Evolutionary conservation across 2,797 vertebrate genomes (phyloP).

Genomic region (Alca torda): DNA sequence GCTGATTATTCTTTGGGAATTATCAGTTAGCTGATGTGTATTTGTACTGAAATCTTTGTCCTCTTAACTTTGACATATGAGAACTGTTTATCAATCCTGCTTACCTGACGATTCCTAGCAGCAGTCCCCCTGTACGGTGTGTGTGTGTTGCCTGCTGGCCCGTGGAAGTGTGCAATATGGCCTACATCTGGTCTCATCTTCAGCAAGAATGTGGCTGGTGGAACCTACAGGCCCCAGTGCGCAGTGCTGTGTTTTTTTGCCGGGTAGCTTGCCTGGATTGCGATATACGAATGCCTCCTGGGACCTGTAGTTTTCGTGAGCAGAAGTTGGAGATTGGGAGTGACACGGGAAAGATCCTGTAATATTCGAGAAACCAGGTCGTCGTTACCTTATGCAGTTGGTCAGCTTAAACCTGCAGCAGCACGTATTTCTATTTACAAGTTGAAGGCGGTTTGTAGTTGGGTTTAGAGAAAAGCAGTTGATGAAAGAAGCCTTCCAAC

Average conservation of each 20-base stretch:
- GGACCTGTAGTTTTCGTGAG: constrained; percentile 65
- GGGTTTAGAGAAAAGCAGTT: background rate
- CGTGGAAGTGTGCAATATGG: background rate
- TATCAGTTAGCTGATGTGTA: background rate
- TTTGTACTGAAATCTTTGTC: background rate
- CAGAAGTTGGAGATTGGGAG: background rate
- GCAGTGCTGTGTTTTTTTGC: constrained; percentile 45
- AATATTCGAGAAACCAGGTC: background rate
- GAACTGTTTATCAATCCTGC: background rate
- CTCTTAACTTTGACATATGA: fast-evolving
- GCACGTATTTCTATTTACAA: background rate
- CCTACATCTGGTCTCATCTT: constrained; percentile 49
- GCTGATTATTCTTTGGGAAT: background rate
- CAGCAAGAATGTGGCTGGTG: background rate
- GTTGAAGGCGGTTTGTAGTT: background rate
- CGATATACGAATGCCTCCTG: constrained; percentile 54
- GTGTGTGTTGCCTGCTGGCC: background rate
- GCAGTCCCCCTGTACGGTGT: fast-evolving
- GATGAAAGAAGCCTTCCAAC: background rate
- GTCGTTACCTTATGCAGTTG: background rate
- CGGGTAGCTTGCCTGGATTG: background rate
- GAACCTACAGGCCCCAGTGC: constrained; percentile 70
- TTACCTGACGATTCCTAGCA: background rate
- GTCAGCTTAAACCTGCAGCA: background rate
- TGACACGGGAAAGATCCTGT: background rate